Evolutionary conservation across 1,140 invertebrate genomes (phyloP), one percentile per base, ranked within the genome.

Genomic region (Pseudobourletiella spinata): DNA sequence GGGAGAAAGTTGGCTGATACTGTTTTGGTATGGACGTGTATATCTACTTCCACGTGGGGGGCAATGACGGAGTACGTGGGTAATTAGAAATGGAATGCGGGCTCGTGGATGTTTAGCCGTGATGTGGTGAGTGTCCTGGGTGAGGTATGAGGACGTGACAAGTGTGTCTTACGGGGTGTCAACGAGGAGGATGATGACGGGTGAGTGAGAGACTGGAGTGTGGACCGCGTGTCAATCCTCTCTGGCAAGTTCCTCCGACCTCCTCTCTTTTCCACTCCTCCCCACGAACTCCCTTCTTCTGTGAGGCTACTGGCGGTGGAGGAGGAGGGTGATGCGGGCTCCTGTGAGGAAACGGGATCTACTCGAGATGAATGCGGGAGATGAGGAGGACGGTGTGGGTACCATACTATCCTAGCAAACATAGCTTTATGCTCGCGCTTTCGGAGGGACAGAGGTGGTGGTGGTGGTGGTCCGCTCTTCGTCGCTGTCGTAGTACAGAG

Each of bases 181-280:
- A 22, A 22, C 16, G 57, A 75, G 68, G 59, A 74, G 4, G 20
- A 48, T 15, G 48, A 51, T 51, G 48, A 51, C 14, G 25, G 24
- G 25, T 18, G 22, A 51, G 48, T 51, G 48, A 51, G 48, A 51
- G 25, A n/a, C 48, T 51, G 14, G 48, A 51, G 48, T 51, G 4
- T 51, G 25, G 48, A 51, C 48, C 48, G 25, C 48, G 48, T 51
- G 48, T 51, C 48, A 51, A 26, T n/a, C 48, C 28, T 22, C 48
- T 51, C 48, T 51, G 14, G 24, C 25, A 26, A 20, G 11, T 39
- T 39, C 11, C 22, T 48, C 44, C 6, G 44, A 48, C 44, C 44
- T 48, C 6, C 22, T 48, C 20, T 22, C 44, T n/a, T n/a, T n/a
- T n/a, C n/a, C n/a, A n/a, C n/a, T n/a, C n/a, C n/a, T n/a, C n/a